phyloP scores from a whole-genome alignment of 2,113 vertebrate species.

The Protobothrops flavoviridis region DNA sequence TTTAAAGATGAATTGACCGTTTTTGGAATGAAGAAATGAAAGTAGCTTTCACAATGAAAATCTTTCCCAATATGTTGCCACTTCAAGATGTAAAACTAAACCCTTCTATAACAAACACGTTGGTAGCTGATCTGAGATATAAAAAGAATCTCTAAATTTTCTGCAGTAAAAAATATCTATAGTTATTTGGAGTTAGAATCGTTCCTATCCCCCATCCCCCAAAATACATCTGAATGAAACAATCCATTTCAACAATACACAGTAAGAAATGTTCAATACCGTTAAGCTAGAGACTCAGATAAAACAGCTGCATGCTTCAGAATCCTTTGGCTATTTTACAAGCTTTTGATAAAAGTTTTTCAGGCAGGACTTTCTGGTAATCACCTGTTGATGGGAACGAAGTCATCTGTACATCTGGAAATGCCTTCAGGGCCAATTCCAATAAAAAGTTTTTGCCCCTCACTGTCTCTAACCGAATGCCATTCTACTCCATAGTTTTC shows the following conservation, averaged over 20 bases:
- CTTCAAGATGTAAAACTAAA: neutral
- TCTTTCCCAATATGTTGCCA: neutral
- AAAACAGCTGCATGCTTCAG: neutral
- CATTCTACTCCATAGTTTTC: constrained; percentile 97
- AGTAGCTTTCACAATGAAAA: neutral
- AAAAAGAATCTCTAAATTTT: neutral
- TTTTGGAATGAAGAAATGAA: neutral
- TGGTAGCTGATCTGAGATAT: neutral
- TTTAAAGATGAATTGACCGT: neutral
- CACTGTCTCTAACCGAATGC: constrained; percentile 89
- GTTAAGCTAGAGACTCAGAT: neutral
- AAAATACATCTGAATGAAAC: neutral
- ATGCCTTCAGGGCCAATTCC: constrained; percentile 96
- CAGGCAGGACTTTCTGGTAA: neutral
- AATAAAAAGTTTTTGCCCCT: constrained; percentile 85
- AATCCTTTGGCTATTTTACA: neutral
- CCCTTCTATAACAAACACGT: neutral
- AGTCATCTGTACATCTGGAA: constrained; percentile 90
- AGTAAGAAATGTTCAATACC: neutral
- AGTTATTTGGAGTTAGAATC: neutral
- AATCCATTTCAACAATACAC: neutral
- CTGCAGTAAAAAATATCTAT: neutral
- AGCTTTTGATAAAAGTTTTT: neutral
- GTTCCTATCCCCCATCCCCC: neutral
- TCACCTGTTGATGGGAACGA: constrained; percentile 89